phyloP scores from a whole-genome alignment of 1,140 invertebrate genomes.

The Saccostrea glomerata region DNA sequence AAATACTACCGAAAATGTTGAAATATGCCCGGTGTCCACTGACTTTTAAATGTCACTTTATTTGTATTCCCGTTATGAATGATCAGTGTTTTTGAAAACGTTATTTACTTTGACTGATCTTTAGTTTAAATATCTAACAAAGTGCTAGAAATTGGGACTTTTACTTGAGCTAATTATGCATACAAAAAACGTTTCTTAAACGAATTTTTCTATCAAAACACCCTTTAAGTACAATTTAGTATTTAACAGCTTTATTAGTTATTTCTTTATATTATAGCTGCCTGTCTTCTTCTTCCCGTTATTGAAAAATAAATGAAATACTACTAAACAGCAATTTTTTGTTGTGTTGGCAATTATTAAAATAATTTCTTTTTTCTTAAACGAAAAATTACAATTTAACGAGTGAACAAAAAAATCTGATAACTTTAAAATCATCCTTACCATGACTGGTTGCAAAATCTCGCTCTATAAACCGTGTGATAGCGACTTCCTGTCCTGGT shows the following conservation, averaged over 20 bases:
- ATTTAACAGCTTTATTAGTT: no score
- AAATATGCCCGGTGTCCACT: background rate
- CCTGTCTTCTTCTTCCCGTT: no score
- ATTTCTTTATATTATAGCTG: no score
- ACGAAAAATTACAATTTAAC: no score
- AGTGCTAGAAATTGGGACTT: background rate
- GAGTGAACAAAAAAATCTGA: background rate
- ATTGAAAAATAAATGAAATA: no score
- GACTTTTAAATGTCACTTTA: background rate
- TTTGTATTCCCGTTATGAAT: background rate
- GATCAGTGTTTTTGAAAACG: background rate
- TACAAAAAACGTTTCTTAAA: no score
- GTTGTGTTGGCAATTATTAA: no score
- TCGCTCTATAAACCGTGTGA: background rate
- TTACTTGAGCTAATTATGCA: background rate
- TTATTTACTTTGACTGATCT: conserved; percentile 4
- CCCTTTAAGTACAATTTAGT: no score
- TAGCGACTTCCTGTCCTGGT: background rate
- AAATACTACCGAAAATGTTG: no score
- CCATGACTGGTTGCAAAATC: background rate
- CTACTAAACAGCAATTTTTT: no score
- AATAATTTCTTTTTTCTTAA: no score
- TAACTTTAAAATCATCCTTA: background rate
- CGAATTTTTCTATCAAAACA: no score
- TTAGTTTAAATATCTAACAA: background rate